Evolutionary conservation across 2,888 invertebrate species (phyloP).

Genomic region (Theodoxus fluviatilis): DNA sequence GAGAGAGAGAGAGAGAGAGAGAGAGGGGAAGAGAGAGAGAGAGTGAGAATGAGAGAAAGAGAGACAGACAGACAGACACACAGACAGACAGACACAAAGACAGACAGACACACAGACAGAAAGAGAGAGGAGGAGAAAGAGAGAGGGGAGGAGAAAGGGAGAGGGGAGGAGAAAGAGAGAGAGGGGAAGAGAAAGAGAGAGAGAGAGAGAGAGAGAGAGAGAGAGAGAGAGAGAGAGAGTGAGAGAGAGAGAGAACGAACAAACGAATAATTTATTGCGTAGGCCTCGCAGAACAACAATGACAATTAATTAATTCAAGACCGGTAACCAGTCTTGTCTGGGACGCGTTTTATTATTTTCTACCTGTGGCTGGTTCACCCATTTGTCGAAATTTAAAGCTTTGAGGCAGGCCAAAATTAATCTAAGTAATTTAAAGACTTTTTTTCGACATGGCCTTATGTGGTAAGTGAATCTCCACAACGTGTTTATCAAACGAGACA

Average conservation of each 20-base stretch:
- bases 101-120: not conserved
- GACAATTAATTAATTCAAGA: too few species aligned
- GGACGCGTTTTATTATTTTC: too few species aligned
- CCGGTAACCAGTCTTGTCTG: too few species aligned
- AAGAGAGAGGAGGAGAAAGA: not conserved
- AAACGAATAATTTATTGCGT: too few species aligned
- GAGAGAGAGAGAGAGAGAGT: conserved; percentile 18
- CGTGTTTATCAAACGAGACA: too few species aligned
- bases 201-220: conserved; percentile 22
- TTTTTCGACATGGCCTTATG: too few species aligned
- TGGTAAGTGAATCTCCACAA: too few species aligned
- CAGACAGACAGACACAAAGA: not conserved
- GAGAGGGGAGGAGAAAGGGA: not conserved
- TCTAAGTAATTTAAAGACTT: too few species aligned
- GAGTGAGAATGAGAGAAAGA: conserved; percentile 12
- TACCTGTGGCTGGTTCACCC: too few species aligned
- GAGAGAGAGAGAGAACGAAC: not conserved
- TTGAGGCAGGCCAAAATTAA: too few species aligned
- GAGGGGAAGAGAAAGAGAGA: not conserved
- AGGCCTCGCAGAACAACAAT: too few species aligned
- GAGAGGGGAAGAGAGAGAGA: not conserved
- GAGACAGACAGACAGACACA: conserved; percentile 17
- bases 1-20: conserved; percentile 6
- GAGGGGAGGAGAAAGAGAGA: not conserved
- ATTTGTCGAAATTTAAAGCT: too few species aligned